A percentile compares a stretch with the other conserved stretches of the same genome.
Conservation (phyloP, 2,888 invertebrate species). For the Salpingus planirostris region DNA sequence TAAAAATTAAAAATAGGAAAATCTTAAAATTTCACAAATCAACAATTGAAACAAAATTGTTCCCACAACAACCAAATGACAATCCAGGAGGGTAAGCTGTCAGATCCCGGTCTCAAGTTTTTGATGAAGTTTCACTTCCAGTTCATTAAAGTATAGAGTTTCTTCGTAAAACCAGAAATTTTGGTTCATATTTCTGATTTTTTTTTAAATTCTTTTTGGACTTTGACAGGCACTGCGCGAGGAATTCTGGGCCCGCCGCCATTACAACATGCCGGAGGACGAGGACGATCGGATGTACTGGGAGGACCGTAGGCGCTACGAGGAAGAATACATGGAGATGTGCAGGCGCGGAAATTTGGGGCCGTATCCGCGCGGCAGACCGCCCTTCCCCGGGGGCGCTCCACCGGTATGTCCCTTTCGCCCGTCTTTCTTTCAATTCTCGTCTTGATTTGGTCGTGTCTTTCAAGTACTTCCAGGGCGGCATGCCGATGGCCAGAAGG, state of each 20-base stretch:
- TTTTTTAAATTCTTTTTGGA: no score
- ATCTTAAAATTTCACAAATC: no score
- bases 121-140: no score
- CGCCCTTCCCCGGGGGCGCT: conserved; percentile 39
- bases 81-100: no score
- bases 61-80: no score
- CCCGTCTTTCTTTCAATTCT: background rate
- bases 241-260: conserved; percentile 58
- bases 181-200: no score
- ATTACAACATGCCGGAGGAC: conserved; percentile 57
- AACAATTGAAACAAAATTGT: no score
- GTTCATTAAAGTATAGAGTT: no score
- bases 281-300: conserved; percentile 80
- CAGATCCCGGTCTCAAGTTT: no score
- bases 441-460: conserved; percentile 21
- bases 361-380: conserved; percentile 42
- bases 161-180: no score
- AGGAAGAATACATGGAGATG: conserved; percentile 69
- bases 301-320: conserved; percentile 73
- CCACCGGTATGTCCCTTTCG: conserved; percentile 36
- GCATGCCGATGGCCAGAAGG: conserved; percentile 58
- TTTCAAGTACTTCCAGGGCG: conserved; percentile 42
- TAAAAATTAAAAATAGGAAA: conserved; percentile 3
- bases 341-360: conserved; percentile 57
- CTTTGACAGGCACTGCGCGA: conserved; percentile 49